Percentiles rank a stretch among this genome's conserved stretches.
These are phyloP conservation scores for Tachyglossus aculeatus DNA, from an alignment of 2,797 vertebrate species.

Conservation along the genomic window DNA sequence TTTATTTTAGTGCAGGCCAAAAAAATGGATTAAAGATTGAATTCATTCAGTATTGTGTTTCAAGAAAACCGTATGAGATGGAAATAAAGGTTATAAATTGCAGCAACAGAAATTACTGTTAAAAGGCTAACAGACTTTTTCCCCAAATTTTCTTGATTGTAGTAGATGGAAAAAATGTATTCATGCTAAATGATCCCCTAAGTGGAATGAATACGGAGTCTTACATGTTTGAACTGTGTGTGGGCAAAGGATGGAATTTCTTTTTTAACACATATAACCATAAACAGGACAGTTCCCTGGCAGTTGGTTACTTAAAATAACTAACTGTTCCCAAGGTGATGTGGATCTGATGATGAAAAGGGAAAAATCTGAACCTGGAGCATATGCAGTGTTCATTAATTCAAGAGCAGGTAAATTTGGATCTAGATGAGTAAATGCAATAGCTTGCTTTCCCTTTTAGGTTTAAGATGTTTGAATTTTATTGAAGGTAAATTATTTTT, in stretches of 20 bases:
- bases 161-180: not conserved
- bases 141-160: not conserved
- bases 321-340: not conserved
- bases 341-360: too few species aligned
- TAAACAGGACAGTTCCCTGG: not conserved
- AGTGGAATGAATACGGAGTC: not conserved
- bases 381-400: too few species aligned
- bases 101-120: not conserved
- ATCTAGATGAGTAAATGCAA: too few species aligned
- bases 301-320: too few species aligned
- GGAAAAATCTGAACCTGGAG: too few species aligned
- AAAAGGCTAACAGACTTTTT: not conserved
- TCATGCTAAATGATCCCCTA: not conserved
- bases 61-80: constrained; percentile 2
- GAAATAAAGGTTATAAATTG: constrained; percentile 3
- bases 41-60: not conserved
- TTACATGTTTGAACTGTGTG: constrained; percentile 4
- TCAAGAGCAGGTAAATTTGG: too few species aligned
- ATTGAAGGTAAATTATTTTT: too few species aligned
- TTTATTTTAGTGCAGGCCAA: constrained; percentile 42
- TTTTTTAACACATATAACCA: not conserved
- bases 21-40: constrained; percentile 29
- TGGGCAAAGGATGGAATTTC: constrained; percentile 7
- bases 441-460: too few species aligned
- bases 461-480: too few species aligned